phyloP scores from a whole-genome alignment of 2,888 invertebrate species.

The Furcula furcula region DNA sequence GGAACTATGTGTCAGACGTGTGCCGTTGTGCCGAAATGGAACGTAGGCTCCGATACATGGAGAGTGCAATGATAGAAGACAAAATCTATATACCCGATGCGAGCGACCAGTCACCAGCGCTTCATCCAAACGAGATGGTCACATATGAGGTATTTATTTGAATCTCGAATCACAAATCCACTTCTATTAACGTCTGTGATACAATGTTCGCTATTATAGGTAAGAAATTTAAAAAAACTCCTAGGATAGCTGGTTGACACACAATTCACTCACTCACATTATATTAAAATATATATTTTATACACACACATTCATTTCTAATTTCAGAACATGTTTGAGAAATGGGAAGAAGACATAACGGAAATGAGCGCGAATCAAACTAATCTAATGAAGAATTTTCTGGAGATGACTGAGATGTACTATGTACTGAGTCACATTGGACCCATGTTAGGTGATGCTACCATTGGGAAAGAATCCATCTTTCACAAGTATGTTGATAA shows the following conservation, averaged over 20 bases:
- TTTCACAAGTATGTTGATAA: conserved; percentile 1
- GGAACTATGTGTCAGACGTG: conserved; percentile 91
- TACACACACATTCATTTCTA: background rate
- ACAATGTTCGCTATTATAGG: no score
- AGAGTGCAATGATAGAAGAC: conserved; percentile 88
- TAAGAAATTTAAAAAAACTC: no score
- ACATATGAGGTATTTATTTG: conserved; percentile 86
- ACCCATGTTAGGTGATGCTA: conserved; percentile 55
- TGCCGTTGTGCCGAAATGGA: conserved; percentile 94
- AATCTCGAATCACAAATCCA: no score
- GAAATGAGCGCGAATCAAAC: conserved; percentile 51
- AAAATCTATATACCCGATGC: conserved; percentile 84
- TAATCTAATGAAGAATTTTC: conserved; percentile 44
- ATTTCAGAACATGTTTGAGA: conserved; percentile 49
- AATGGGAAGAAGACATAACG: conserved; percentile 54
- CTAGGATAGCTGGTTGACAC: no score
- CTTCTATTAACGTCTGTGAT: no score
- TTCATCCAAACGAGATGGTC: conserved; percentile 86
- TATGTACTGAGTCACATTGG: conserved; percentile 57
- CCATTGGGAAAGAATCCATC: conserved; percentile 5
- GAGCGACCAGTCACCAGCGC: conserved; percentile 83
- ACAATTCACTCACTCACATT: no score
- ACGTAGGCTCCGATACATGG: conserved; percentile 87
- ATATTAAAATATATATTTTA: no score
- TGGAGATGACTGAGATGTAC: conserved; percentile 54